Evolutionary conservation across 2,797 vertebrate species (phyloP).

Genomic region (Crocidura indochinensis): DNA sequence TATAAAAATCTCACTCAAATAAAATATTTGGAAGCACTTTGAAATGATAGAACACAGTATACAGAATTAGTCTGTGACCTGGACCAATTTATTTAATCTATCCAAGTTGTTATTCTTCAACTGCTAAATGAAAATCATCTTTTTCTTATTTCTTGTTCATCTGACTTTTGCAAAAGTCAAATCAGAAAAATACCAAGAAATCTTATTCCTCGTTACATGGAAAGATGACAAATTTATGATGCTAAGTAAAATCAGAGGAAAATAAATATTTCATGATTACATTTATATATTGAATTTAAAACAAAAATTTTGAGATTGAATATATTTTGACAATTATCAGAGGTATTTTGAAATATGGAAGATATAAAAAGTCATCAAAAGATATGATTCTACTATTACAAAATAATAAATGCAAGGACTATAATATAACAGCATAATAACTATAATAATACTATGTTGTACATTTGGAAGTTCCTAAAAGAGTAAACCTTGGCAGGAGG

Average conservation of each 20-base stretch:
- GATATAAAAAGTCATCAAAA: not conserved
- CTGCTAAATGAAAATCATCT: not conserved
- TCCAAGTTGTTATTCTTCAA: constrained; percentile 39
- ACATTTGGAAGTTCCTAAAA: not conserved
- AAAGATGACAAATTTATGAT: not conserved
- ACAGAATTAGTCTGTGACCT: not conserved
- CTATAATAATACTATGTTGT: not conserved
- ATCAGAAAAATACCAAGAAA: not conserved
- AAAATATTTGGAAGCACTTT: constrained; percentile 20
- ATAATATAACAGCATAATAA: not conserved
- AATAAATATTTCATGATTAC: not conserved
- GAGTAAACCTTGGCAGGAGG: not conserved
- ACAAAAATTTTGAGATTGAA: not conserved
- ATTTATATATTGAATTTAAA: not conserved
- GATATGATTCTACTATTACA: too few species aligned
- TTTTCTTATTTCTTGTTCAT: not conserved
- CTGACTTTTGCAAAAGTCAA: not conserved
- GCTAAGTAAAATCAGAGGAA: not conserved
- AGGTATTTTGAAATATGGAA: not conserved
- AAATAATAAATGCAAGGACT: not conserved
- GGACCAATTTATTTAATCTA: not conserved
- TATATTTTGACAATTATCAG: not conserved
- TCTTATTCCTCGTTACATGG: not conserved
- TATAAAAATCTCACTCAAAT: not conserved
- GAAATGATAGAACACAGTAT: not conserved